Base-by-base conservation (phyloP, 2,113 vertebrate species). In the Pseudopipra pipra region DNA sequence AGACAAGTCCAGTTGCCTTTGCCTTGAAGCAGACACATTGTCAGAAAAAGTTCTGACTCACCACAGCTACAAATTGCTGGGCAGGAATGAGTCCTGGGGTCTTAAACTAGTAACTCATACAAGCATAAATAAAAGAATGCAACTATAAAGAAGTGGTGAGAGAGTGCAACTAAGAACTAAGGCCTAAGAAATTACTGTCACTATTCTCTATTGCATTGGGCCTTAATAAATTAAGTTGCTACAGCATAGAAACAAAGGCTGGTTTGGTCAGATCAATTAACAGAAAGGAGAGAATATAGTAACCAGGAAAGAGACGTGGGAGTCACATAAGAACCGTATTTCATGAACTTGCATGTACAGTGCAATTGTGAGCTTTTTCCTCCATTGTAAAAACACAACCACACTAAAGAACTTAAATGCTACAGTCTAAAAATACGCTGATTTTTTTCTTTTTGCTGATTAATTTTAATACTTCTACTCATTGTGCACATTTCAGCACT, bases 1-100 rank as follows among this genome's bases (percentile, higher is more conserved):
- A 90, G 24, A 31, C 6, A 24, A 25, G 18, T 67, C 13, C 35
- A 73, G 11, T 30, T 47, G 41, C 18, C 75, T 56, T 41, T 51
- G 51, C 20, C 31, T 37, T 46, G 37, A 21, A 85, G 18, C 24
- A 79, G 71, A 80, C 6, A 30, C 8, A n/a, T 3, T n/a, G 8
- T 67, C 79, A 75, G 55, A 83, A 43, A 4, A 77, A 14, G 19
- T 21, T 66, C 54, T 0, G 0, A 46, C 12, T n/a, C 2, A 1
- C 43, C 55, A 77, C 11, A 77, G 31, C n/a, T 55, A 31, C 15
- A 67, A 63, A 61, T 0, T 74, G 31, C n/a, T 75, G 15, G 11
- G 31, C 54, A 77, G 16, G 31, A 86, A 85, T 47, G 17, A 85
- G 28, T n/a, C 12, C 15, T 82, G 22, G 51, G 44, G 12, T 66